Evolutionary conservation across 1,140 invertebrate genomes (phyloP), one percentile per base, ranked within the genome.

Genomic region (Vanessa tameamea): DNA sequence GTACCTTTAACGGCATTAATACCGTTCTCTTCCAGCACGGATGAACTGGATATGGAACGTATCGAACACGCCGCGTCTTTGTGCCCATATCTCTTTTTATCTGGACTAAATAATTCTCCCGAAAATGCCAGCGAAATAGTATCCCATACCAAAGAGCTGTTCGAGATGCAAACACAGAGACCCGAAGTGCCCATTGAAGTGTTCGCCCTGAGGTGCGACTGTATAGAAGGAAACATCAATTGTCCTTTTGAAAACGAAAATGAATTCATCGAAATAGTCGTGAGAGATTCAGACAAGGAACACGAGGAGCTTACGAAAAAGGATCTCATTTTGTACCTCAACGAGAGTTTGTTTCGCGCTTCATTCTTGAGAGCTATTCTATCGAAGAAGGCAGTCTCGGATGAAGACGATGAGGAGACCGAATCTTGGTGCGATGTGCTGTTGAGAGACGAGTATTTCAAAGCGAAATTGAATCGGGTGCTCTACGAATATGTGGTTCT

Each of bases 11-110:
- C 4, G 7, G n/a, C 43, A 7, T 14, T 2, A 59, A 31, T 15
- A 31, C 11, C 26, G 1, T 61, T 43, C 0, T 8, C 16, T 86
- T 85, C 20, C 81, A 87, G 88, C 37, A n/a, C 64, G 9, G 61
- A 81, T n/a, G 64, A 74, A 1, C 63, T 89, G 3, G 71, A 86
- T 67, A 64, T 82, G 3, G 20, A 61, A 5, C 65, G 72, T 11
- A 82, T 89, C 14, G 83, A 87, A 31, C 80, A 83, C 74, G 76
- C 83, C 2, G 78, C 79, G 11, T 81, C 80, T 0, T 61, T 87
- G 3, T 83, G 81, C 37, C 79, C 81, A 1, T 64, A 83, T 64
- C 55, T 84, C 11, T 43, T 59, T 0, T 71, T 37, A 55, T 53
- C 69, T 13, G 64, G 31, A 11, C 66, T 75, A 12, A 26, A 31